phyloP scores from a whole-genome alignment of 2,888 invertebrate species.

The Syrphus vitripennis region DNA sequence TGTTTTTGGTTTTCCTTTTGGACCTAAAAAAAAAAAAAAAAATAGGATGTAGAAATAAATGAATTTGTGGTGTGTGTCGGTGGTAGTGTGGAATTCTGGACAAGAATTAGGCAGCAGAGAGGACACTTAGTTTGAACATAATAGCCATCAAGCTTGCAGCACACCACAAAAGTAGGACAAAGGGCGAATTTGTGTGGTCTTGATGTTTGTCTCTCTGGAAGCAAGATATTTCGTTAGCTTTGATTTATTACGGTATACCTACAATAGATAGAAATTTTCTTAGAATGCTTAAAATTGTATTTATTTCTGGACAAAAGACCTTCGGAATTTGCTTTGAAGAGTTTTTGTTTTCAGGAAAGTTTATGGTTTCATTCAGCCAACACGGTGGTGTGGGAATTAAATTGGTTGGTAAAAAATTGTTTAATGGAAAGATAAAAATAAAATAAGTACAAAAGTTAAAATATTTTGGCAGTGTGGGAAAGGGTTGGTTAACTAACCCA shows the following conservation, averaged over 20 bases:
- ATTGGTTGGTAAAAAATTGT: not conserved
- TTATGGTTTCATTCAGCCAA: not conserved
- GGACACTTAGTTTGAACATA: conserved; percentile 23
- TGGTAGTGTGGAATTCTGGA: conserved; percentile 21
- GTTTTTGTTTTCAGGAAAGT: not conserved
- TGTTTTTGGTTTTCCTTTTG: not conserved
- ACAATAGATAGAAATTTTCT: not conserved
- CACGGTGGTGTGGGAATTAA: not conserved
- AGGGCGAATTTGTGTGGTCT: conserved; percentile 62
- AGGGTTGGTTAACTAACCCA: no score
- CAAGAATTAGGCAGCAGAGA: conserved; percentile 22
- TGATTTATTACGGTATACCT: conserved; percentile 54
- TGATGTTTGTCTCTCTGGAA: not conserved
- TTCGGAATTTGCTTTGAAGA: not conserved
- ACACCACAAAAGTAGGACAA: conserved; percentile 38
- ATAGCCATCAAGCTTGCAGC: not conserved
- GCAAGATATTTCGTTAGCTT: conserved; percentile 25
- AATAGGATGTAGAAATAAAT: conserved; percentile 16
- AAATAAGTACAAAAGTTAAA: no score
- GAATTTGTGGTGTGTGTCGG: not conserved
- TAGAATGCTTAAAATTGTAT: not conserved
- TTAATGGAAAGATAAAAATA: not conserved
- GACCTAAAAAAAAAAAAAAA: no score
- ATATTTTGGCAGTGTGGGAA: no score
- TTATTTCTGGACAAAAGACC: not conserved